Percentiles rank a stretch among this genome's conserved stretches.
These are phyloP conservation scores for Drosophila erecta DNA, from an alignment of 1,140 invertebrate genomes.

Conservation along the genomic window DNA sequence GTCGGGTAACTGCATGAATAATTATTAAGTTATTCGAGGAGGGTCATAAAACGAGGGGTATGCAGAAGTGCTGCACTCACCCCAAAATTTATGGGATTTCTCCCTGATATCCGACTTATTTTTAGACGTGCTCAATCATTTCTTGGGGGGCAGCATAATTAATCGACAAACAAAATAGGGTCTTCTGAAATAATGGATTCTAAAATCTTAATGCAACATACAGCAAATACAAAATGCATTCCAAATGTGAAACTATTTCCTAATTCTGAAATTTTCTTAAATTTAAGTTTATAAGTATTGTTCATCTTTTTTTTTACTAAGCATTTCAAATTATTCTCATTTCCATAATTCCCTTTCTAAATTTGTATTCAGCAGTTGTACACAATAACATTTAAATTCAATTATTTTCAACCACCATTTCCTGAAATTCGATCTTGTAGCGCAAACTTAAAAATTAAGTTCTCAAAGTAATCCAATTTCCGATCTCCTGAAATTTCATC, in stretches of 20 bases:
- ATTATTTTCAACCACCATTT: background rate
- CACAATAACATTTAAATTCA: background rate
- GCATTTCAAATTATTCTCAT: background rate
- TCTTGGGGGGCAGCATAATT: constrained; percentile 11
- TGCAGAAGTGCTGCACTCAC: background rate
- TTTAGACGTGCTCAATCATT: constrained; percentile 25
- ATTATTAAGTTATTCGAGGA: constrained; percentile 73
- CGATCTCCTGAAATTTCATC: constrained; percentile 6
- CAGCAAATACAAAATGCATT: background rate
- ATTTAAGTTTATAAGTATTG: too few species aligned
- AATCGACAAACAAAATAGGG: constrained; percentile 11
- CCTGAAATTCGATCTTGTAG: background rate
- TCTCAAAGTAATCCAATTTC: background rate
- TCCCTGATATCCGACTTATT: constrained; percentile 15
- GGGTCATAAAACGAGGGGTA: constrained; percentile 14
- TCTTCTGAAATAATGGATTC: too few species aligned
- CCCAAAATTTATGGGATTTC: constrained; percentile 19
- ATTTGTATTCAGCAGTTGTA: too few species aligned
- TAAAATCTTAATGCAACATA: too few species aligned
- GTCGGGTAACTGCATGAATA: constrained; percentile 76
- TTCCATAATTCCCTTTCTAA: background rate
- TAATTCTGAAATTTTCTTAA: too few species aligned
- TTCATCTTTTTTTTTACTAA: too few species aligned
- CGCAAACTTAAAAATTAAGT: constrained; percentile 1
- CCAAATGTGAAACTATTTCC: too few species aligned